Base-by-base conservation (phyloP, 2,113 vertebrate species). In the Diphyllodes magnificus region DNA sequence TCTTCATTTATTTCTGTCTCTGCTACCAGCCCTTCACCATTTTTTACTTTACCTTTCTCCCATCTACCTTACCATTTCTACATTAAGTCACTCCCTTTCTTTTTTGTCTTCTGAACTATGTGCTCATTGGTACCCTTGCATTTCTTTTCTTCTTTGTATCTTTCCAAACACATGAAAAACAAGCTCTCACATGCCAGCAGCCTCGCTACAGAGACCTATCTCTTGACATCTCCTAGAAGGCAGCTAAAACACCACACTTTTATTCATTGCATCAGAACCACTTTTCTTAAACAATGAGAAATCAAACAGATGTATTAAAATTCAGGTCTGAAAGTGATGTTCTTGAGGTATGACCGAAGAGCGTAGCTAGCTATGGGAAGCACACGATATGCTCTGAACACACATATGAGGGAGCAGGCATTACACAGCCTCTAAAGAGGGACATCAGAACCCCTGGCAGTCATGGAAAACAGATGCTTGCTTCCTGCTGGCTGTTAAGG, bases 161-260 rank as follows among this genome's bases (percentile, higher is more conserved):
- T 90, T 80, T 83, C 45, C 63, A 76, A 88, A 72, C n/a, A 16
- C 23, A 37, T 31, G 44, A 78, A 79, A 81, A 92, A 54, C 24
- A 75, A 60, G 68, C 35, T 82, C 14, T 64, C 7, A 49, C 6
- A 16, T 73, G 54, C 66, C 63, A 85, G 54, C 50, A 70, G 49
- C 50, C 57, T 79, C 0, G 0, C 53, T 63, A 76, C 42, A 63
- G 64, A 80, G 57, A 71, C 19, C 11, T 73, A 33, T 47, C 73
- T 92, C 72, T 69, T 78, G 70, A 86, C 51, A 86, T 73, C 59
- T 92, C 69, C 63, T 15, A 37, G 80, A 80, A 44, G 30, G 70
- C 35, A 95, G 45, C 16, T 85, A 89, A 90, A 94, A 95, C 22
- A 16, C 51, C 49, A 35, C 57, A 21, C 93, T 92, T 95, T 88